These are phyloP conservation scores for Agrochola litura DNA, from an alignment of 2,888 invertebrate genomes.

Conservation along the genomic window DNA sequence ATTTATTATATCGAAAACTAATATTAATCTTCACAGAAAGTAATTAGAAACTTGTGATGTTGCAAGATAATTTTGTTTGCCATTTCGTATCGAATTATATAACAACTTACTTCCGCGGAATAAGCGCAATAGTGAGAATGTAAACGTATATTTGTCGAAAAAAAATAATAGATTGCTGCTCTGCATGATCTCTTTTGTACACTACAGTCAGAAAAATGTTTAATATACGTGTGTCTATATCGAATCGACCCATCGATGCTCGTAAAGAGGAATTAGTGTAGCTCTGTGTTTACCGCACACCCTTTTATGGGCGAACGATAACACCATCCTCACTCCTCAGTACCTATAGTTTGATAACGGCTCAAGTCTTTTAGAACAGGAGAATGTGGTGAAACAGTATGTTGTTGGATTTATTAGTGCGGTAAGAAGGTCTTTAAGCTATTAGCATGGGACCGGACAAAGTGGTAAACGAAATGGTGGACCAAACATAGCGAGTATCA, in stretches of 20 bases:
- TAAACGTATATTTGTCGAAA: not conserved
- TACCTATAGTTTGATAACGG: constrained; percentile 63
- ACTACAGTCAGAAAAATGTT: constrained; percentile 51
- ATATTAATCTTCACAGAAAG: not conserved
- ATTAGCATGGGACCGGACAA: not conserved
- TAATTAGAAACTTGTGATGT: not conserved
- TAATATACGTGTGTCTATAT: constrained; percentile 62
- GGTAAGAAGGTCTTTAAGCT: not conserved
- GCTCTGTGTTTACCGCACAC: constrained; percentile 66
- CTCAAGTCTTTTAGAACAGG: constrained; percentile 44
- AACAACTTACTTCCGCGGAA: not conserved
- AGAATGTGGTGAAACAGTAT: constrained; percentile 5
- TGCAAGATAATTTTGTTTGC: constrained; percentile 21
- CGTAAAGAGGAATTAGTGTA: constrained; percentile 78
- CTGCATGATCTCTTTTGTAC: constrained; percentile 8
- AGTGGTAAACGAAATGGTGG: not conserved
- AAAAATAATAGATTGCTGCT: not conserved
- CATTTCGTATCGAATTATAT: constrained; percentile 7
- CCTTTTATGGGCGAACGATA: constrained; percentile 74
- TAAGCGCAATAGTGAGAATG: not conserved
- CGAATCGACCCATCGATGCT: constrained; percentile 70
- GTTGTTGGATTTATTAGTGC: constrained; percentile 25
- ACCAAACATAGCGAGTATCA: not conserved
- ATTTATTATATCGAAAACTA: not conserved
- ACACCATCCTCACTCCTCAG: constrained; percentile 61